These are phyloP conservation scores for Channa maculata DNA, from an alignment of 2,113 vertebrate genomes.

Conservation along the genomic window DNA sequence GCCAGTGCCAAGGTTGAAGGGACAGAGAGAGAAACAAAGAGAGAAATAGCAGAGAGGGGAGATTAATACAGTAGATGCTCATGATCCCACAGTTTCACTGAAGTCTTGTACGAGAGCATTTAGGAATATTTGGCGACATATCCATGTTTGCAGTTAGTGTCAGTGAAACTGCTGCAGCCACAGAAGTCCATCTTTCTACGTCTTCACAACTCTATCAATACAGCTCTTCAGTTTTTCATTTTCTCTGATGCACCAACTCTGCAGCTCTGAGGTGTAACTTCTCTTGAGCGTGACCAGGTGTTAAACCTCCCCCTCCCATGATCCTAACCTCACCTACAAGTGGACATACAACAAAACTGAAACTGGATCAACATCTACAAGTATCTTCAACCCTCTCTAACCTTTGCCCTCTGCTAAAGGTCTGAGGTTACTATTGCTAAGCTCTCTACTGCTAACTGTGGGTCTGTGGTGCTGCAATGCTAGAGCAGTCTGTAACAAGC, in stretches of 20 bases:
- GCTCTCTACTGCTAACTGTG: conserved; percentile 81
- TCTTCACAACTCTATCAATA: conserved; percentile 15
- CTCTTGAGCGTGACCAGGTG: conserved; percentile 18
- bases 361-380: conserved; percentile 57
- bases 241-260: conserved; percentile 19
- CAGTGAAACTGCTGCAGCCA: conserved; percentile 50
- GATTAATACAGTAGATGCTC: conserved; percentile 75
- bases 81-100: conserved; percentile 72
- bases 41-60: conserved; percentile 49
- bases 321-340: conserved; percentile 44
- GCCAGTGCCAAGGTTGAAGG: conserved; percentile 37
- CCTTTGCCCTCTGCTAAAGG: conserved; percentile 48
- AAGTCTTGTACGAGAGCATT: conserved; percentile 56
- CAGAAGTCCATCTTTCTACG: conserved; percentile 17
- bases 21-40: conserved; percentile 29
- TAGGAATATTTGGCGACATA: conserved; percentile 47
- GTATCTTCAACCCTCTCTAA: conserved; percentile 52
- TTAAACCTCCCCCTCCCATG: conserved; percentile 32
- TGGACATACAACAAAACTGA: conserved; percentile 45
- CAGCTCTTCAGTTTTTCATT: conserved; percentile 20
- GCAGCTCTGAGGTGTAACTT: no score
- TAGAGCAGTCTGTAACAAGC: conserved; percentile 85
- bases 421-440: conserved; percentile 52
- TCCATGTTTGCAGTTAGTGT: conserved; percentile 68
- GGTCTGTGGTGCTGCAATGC: conserved; percentile 80